These are phyloP conservation scores for Nomada flava DNA, from an alignment of 2,888 invertebrate species.

Conservation along the genomic window DNA sequence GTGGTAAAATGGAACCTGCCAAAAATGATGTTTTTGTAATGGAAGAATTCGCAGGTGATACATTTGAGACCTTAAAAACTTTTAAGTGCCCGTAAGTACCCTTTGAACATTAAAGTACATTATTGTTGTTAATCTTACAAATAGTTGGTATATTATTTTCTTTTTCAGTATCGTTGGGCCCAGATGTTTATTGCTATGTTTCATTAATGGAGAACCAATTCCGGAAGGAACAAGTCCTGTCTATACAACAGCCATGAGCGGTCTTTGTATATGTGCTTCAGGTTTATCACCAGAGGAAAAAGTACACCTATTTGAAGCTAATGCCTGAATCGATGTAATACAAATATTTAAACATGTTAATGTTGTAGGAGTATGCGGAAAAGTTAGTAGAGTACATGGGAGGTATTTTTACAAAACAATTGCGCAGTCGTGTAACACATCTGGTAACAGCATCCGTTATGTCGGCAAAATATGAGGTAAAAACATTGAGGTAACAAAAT, in stretches of 20 bases:
- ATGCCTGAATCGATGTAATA: background rate
- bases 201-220: conserved; percentile 89
- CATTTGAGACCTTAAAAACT: conserved; percentile 88
- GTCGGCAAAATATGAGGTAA: conserved; percentile 91
- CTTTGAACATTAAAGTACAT: background rate
- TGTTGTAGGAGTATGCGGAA: conserved; percentile 86
- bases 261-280: conserved; percentile 89
- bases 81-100: conserved; percentile 90
- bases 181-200: conserved; percentile 90
- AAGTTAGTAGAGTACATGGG: conserved; percentile 91
- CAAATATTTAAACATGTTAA: conserved; percentile 5
- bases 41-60: conserved; percentile 90
- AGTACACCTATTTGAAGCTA: conserved; percentile 73
- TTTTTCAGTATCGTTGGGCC: conserved; percentile 92
- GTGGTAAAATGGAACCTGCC: conserved; percentile 85
- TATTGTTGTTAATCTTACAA: background rate
- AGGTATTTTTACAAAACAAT: conserved; percentile 88
- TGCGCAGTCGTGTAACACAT: conserved; percentile 91
- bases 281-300: conserved; percentile 85
- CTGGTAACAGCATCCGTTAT: conserved; percentile 91
- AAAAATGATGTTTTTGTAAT: conserved; percentile 92
- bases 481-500: conserved; percentile 2
- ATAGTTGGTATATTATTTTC: background rate
- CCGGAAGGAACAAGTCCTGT: conserved; percentile 92
- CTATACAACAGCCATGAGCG: conserved; percentile 92